phyloP scores from a whole-genome alignment of 2,113 vertebrate species.

The Phyllopteryx taeniolatus region DNA sequence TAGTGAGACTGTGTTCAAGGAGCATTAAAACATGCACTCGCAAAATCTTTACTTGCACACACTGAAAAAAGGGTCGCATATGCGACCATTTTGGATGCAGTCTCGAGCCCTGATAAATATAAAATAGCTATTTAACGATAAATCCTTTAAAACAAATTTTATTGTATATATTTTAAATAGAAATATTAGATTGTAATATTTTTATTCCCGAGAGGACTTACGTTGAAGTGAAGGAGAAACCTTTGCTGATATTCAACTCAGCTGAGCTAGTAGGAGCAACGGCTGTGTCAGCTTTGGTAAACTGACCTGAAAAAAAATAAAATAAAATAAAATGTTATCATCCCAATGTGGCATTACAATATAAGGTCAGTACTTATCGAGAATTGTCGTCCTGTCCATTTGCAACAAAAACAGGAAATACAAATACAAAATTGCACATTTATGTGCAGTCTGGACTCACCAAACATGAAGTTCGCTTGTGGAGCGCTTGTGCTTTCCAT shows the following conservation, averaged over 20 bases:
- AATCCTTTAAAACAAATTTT: too few relatives aligned
- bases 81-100: too few relatives aligned
- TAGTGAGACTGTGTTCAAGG: too few relatives aligned
- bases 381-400: not conserved
- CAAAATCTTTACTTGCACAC: too few relatives aligned
- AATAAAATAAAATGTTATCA: not conserved
- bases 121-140: too few relatives aligned
- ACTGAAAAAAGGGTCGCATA: too few relatives aligned
- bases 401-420: not conserved
- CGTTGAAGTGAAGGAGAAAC: slow-evolving; percentile 77
- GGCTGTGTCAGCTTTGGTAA: slow-evolving; percentile 68
- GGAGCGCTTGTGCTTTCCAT: slow-evolving; percentile 38
- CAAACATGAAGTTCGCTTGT: slow-evolving; percentile 61
- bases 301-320: slow-evolving; percentile 49
- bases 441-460: slow-evolving; percentile 39
- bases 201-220: slow-evolving; percentile 61
- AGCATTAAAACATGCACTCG: too few relatives aligned
- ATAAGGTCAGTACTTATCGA: not conserved
- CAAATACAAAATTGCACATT: too few relatives aligned
- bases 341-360: not conserved
- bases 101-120: too few relatives aligned
- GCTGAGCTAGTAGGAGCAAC: slow-evolving; percentile 56
- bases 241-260: slow-evolving; percentile 74
- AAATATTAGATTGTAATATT: not conserved
- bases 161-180: not conserved